These are phyloP conservation scores for Girardinichthys multiradiatus DNA, from an alignment of 2,113 vertebrate genomes.

Conservation along the genomic window DNA sequence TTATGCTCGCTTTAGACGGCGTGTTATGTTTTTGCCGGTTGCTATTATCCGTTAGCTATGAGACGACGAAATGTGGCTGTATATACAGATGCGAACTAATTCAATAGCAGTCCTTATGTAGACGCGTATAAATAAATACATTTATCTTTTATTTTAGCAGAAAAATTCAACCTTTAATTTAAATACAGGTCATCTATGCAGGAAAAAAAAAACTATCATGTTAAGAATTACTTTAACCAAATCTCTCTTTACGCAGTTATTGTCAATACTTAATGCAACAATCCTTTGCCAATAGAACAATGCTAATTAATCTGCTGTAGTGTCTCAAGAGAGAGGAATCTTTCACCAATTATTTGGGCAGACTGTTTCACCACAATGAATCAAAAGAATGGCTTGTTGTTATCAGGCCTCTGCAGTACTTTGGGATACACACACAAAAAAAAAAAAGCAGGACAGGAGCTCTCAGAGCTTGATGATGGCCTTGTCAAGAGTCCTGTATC, in stretches of 20 bases:
- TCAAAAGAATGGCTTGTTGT: not conserved
- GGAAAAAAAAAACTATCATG: not conserved
- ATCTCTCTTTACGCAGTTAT: not conserved
- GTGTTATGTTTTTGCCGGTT: not conserved
- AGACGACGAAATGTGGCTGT: not conserved
- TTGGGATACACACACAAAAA: too few relatives aligned
- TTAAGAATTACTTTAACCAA: not conserved
- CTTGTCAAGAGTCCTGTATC: too few relatives aligned
- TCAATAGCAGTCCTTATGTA: not conserved
- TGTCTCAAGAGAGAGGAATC: not conserved
- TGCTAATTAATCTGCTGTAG: too few relatives aligned
- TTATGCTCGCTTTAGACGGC: not conserved
- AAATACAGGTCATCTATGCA: too few relatives aligned
- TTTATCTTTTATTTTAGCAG: not conserved
- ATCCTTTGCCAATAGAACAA: not conserved
- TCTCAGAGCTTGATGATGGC: too few relatives aligned
- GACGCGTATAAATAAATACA: not conserved
- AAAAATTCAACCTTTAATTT: not conserved
- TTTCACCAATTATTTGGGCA: not conserved
- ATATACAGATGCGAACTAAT: not conserved
- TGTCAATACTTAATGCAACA: not conserved
- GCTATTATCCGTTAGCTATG: not conserved
- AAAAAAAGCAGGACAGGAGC: too few relatives aligned
- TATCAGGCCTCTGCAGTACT: not conserved
- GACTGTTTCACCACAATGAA: not conserved